phyloP scores from a whole-genome alignment of 2,888 invertebrate genomes.

The Acrobasis consociella region DNA sequence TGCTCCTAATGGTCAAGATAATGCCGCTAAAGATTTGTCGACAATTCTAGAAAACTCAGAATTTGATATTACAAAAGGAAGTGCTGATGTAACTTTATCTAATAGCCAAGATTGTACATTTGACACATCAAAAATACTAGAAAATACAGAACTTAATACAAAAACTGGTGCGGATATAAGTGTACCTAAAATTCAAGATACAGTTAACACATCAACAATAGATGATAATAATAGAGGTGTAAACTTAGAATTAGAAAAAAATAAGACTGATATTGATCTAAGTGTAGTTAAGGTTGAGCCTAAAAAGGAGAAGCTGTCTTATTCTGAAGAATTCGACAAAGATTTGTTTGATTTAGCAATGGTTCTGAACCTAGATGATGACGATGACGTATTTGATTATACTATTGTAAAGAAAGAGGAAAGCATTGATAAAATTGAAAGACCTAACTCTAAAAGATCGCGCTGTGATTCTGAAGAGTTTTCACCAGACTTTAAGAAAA shows the following conservation, averaged over 20 bases:
- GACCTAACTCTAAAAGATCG: slow-evolving; percentile 24
- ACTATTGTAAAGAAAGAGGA: background rate
- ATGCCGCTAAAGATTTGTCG: background rate
- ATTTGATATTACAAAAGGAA: background rate
- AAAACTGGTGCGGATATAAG: background rate
- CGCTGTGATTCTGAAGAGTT: slow-evolving; percentile 27
- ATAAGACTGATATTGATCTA: background rate
- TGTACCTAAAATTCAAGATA: background rate
- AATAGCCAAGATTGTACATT: background rate
- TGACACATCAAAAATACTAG: background rate
- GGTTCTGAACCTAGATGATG: background rate
- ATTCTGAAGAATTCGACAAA: slow-evolving; percentile 6
- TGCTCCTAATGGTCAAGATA: background rate
- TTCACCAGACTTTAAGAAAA: slow-evolving; percentile 23
- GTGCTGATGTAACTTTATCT: background rate
- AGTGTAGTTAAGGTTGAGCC: background rate
- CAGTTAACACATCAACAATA: background rate
- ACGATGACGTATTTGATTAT: slow-evolving; percentile 11
- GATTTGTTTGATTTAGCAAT: slow-evolving; percentile 2
- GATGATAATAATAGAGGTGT: background rate
- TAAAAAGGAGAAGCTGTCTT: background rate
- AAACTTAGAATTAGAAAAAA: background rate
- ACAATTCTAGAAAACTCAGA: background rate
- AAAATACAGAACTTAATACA: slow-evolving; percentile 4
- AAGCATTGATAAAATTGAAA: background rate